These are phyloP conservation scores for Cliona cf. orientalis DNA, from an alignment of 37 sponge, comb jelly and placozoan species.

Conservation along the genomic window DNA sequence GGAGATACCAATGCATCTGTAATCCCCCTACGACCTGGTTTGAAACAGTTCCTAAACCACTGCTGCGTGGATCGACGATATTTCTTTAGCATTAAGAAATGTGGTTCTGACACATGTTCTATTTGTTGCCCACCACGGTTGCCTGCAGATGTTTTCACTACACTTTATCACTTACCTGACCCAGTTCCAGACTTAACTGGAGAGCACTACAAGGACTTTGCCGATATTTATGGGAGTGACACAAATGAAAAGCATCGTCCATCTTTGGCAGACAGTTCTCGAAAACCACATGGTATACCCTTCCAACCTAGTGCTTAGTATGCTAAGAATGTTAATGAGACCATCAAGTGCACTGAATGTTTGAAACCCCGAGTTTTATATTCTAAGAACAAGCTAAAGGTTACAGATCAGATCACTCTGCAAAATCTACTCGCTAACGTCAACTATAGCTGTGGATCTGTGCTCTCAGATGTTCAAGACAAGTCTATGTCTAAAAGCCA, in stretches of 20 bases:
- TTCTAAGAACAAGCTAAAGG: conserved; percentile 9
- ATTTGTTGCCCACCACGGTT: conserved; percentile 12
- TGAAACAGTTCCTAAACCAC: conserved; percentile 19
- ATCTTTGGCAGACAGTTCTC: neutral
- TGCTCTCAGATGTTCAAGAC: neutral
- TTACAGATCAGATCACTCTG: neutral
- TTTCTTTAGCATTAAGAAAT: conserved; percentile 27
- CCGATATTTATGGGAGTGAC: neutral
- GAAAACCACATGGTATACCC: conserved; percentile 27
- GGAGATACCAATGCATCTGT: neutral
- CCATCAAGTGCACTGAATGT: conserved; percentile 11
- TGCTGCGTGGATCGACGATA: conserved; percentile 18
- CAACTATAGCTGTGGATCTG: conserved; percentile 17
- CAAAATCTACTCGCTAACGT: neutral
- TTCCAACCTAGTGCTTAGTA: conserved; percentile 41
- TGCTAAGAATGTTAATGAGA: conserved; percentile 35
- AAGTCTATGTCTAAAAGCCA: neutral
- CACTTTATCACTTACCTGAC: conserved; percentile 7
- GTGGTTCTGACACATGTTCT: conserved; percentile 7
- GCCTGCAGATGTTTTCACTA: neutral
- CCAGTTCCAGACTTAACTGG: neutral
- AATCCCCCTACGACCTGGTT: neutral
- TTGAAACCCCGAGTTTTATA: conserved; percentile 19
- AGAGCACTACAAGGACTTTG: conserved; percentile 19
- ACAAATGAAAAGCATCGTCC: conserved; percentile 10